phyloP scores from a whole-genome alignment of 1,140 invertebrate genomes.

The Tetragonula clypearis region DNA sequence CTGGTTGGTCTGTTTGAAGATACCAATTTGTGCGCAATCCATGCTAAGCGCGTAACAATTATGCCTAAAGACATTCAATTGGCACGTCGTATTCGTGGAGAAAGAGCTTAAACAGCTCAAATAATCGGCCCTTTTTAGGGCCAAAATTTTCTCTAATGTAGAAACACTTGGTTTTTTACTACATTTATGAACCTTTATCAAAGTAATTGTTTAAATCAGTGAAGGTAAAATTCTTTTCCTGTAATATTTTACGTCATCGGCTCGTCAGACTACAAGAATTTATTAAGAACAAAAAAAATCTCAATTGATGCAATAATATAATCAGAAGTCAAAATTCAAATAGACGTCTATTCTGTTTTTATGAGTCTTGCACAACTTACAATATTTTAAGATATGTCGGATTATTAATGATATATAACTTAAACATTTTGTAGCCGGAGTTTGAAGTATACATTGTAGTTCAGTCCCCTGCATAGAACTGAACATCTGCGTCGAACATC shows the following conservation, averaged over 20 bases:
- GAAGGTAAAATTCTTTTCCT: too few relatives aligned
- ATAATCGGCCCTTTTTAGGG: neutral
- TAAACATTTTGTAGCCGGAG: neutral
- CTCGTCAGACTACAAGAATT: too few relatives aligned
- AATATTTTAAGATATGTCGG: neutral
- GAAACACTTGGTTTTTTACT: too few relatives aligned
- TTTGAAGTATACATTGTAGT: neutral
- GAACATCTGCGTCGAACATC: neutral
- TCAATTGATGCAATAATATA: too few relatives aligned
- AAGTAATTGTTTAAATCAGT: too few relatives aligned
- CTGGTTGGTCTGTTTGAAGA: slow-evolving; percentile 59
- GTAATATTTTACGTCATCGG: too few relatives aligned
- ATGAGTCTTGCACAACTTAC: neutral
- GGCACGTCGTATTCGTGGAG: slow-evolving; percentile 58
- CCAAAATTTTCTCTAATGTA: neutral
- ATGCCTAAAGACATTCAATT: slow-evolving; percentile 62
- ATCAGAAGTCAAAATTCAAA: too few relatives aligned
- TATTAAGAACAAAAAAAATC: too few relatives aligned
- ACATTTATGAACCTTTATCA: too few relatives aligned
- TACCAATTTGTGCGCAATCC: slow-evolving; percentile 59
- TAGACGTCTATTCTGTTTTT: neutral
- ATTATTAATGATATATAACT: neutral
- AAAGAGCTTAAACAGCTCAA: slow-evolving; percentile 41
- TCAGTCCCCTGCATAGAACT: neutral
- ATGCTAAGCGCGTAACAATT: slow-evolving; percentile 55